Evolutionary conservation across 2,797 vertebrate species (phyloP).

Genomic region (Loris lydekkerianus): DNA sequence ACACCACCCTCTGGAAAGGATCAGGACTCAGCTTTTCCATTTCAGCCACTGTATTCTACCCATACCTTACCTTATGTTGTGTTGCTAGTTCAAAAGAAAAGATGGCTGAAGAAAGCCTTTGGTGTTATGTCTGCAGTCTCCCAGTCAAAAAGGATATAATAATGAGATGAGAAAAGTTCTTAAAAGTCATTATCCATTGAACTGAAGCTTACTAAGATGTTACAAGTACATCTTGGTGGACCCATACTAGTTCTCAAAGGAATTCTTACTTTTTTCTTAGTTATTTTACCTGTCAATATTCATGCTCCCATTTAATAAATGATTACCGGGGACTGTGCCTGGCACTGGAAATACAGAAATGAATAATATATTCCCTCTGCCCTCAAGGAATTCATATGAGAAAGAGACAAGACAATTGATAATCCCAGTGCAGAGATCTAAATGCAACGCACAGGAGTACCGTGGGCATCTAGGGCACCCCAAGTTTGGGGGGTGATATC

Average conservation of each 20-base stretch:
- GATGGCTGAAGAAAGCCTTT: not conserved
- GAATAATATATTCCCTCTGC: not conserved
- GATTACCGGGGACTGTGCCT: not conserved
- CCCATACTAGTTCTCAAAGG: not conserved
- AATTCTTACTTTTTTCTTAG: slow-evolving; percentile 47
- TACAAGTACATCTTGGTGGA: not conserved
- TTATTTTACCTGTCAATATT: not conserved
- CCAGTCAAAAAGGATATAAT: not conserved
- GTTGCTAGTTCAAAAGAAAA: slow-evolving; percentile 27
- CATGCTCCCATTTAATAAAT: slow-evolving; percentile 42
- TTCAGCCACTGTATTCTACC: slow-evolving; percentile 26
- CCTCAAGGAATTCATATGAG: not conserved
- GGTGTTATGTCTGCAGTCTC: not conserved
- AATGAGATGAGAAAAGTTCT: slow-evolving; percentile 50
- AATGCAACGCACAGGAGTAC: not conserved
- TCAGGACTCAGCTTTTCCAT: not conserved
- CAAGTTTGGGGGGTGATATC: not conserved
- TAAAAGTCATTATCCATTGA: slow-evolving; percentile 26
- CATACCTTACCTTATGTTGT: not conserved
- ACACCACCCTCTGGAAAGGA: not conserved
- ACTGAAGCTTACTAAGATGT: slow-evolving; percentile 28
- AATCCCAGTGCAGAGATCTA: not conserved
- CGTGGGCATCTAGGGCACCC: not conserved
- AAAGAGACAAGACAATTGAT: not conserved
- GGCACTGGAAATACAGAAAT: slow-evolving; percentile 21